Evolutionary conservation across 2,888 invertebrate genomes (phyloP), one percentile per base, ranked within the genome.

Genomic region (Chaitophorus viminalis): DNA sequence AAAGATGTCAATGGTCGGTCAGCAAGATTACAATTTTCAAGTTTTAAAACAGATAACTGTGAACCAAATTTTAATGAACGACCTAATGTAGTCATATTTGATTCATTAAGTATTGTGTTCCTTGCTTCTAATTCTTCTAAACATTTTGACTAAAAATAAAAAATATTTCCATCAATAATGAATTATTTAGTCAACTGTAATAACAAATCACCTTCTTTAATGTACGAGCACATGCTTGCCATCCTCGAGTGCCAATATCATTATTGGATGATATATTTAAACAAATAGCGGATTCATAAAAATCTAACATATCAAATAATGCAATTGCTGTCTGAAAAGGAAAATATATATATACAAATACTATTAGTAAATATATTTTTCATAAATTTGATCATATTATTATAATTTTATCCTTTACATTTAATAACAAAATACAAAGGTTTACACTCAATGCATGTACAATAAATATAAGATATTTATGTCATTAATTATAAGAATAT

Each of bases 261-360:
- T 94, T 93, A 91, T 96, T 97, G 82, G 94, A 94, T 60, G 95
- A 94, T 89, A 98, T 94, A 91, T 95, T 95, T 89, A 98, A 92
- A 90, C 94, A 93, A 0, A 93, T 93, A 1, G 95, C 94, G 76
- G 97, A 96, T 91, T 97, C 97, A 91, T 98, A 98, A 91, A 96
- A 98, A 91, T 98, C 97, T 89, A 97, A 93, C 96, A 97, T 97
- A 91, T 98, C 97, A 91, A 96, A 97, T 85, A 98, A 91, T 75
- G 96, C 95, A 90, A 95, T 95, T 74, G 95, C 93, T 89, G 93
- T 92, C 92, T 90, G 89, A 60, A 89, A 89, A 79, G 88, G 31
- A 79, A 36, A 89, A 88, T 17, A 29, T 33, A 18, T 46, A 46
- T 46, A 46, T 14, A 14, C 14, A 46, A 1, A 46, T 46, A 46